A percentile compares a stretch with the other conserved stretches of the same genome.
These are phyloP conservation scores for Erpetoichthys calabaricus DNA, from an alignment of 2,797 vertebrate species.

Conservation along the genomic window DNA sequence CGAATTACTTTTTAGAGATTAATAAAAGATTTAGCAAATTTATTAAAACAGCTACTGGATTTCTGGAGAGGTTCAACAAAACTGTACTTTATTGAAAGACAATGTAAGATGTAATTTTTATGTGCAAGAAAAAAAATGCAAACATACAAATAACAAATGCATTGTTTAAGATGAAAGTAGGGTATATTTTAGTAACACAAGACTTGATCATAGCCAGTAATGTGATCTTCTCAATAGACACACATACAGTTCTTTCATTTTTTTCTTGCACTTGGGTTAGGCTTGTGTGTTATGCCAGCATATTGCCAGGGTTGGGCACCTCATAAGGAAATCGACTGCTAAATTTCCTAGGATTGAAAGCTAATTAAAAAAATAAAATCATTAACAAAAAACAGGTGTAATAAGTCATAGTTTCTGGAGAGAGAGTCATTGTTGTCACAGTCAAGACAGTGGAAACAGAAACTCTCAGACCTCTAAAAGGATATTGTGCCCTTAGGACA, in stretches of 20 bases:
- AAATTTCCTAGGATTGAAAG: slow-evolving; percentile 24
- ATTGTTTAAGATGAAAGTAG: not conserved
- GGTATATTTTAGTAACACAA: not conserved
- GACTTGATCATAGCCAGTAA: slow-evolving; percentile 1
- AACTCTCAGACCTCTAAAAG: slow-evolving; percentile 44
- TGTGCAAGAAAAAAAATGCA: not conserved
- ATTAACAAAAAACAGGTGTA: not conserved
- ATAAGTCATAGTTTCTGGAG: slow-evolving; percentile 37
- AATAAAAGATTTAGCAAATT: too few relatives aligned
- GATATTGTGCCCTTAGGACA: slow-evolving; percentile 38
- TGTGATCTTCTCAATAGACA: not conserved
- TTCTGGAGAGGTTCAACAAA: too few relatives aligned
- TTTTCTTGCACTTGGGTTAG: slow-evolving; percentile 18
- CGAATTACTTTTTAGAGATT: too few relatives aligned
- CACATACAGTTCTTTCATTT: not conserved
- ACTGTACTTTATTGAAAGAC: too few relatives aligned
- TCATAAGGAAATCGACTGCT: slow-evolving; percentile 1
- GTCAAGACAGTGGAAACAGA: slow-evolving; percentile 49
- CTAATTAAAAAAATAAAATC: slow-evolving; percentile 13
- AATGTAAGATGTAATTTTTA: too few relatives aligned
- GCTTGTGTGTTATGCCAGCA: slow-evolving; percentile 9
- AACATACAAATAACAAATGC: not conserved
- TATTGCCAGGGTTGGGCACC: slow-evolving; percentile 6
- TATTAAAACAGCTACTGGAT: too few relatives aligned
- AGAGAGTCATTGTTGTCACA: slow-evolving; percentile 33